These are phyloP conservation scores for Zalophus californianus DNA, from an alignment of 2,797 vertebrate species.

Conservation along the genomic window DNA sequence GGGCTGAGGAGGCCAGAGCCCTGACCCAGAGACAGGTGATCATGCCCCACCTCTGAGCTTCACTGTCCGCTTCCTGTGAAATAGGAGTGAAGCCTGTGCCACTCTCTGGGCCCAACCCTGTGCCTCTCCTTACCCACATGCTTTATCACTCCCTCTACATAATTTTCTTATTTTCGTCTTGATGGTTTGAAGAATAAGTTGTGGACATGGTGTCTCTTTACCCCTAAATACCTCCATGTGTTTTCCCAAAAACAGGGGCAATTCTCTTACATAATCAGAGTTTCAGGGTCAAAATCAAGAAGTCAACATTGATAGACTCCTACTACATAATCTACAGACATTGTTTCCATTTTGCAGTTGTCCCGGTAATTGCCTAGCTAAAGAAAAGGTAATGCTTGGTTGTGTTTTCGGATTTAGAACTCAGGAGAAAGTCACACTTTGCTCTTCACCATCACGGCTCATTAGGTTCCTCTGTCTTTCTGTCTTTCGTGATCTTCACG, in stretches of 20 bases:
- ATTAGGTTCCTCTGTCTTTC: not conserved
- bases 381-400: not conserved
- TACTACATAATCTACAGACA: not conserved
- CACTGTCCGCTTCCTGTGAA: not conserved
- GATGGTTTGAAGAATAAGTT: not conserved
- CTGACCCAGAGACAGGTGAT: not conserved
- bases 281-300: not conserved
- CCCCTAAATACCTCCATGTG: not conserved
- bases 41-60: not conserved
- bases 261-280: not conserved
- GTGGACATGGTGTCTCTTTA: not conserved
- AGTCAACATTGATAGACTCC: not conserved
- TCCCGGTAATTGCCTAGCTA: not conserved
- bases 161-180: not conserved
- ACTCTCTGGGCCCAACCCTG: not conserved
- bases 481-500: slow-evolving; percentile 11
- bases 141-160: not conserved
- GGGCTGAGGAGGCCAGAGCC: not conserved
- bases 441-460: not conserved
- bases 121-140: not conserved
- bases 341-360: not conserved
- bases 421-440: not conserved
- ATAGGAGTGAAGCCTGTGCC: not conserved
- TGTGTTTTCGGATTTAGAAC: not conserved
- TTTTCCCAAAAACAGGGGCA: not conserved